These are phyloP conservation scores for Nezara viridula DNA, from an alignment of 2,888 invertebrate species.

Conservation along the genomic window DNA sequence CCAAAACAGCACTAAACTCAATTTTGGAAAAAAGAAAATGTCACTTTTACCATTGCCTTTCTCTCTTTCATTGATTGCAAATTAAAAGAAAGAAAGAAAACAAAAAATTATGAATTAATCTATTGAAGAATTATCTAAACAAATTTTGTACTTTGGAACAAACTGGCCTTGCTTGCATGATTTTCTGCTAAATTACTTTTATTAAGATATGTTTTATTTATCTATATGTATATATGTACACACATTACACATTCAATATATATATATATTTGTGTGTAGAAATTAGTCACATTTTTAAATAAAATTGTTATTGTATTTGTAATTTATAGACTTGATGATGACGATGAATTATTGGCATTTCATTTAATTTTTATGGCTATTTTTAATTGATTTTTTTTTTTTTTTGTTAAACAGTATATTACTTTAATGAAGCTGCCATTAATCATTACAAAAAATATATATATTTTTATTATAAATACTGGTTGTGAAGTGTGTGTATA, in stretches of 20 bases:
- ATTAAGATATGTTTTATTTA: neutral
- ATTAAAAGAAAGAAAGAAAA: no score
- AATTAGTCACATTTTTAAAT: neutral
- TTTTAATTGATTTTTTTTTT: neutral
- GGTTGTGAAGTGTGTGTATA: neutral
- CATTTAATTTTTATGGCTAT: neutral
- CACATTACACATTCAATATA: neutral
- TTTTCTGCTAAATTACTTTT: constrained; percentile 30
- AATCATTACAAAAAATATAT: neutral
- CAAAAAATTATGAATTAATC: no score
- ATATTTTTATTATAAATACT: no score
- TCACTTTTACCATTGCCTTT: no score
- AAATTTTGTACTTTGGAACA: constrained; percentile 2
- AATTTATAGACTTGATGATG: neutral
- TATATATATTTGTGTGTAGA: neutral
- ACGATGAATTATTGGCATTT: neutral
- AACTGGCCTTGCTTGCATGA: constrained; percentile 41
- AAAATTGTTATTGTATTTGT: neutral
- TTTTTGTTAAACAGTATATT: neutral
- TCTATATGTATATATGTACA: neutral
- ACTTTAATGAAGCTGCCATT: neutral
- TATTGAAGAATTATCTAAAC: neutral
- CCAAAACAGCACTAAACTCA: no score
- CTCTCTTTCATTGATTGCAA: no score
- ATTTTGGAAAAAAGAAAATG: no score